phyloP scores from a whole-genome alignment of 2,888 invertebrate species.

The Tenthredo amoena region DNA sequence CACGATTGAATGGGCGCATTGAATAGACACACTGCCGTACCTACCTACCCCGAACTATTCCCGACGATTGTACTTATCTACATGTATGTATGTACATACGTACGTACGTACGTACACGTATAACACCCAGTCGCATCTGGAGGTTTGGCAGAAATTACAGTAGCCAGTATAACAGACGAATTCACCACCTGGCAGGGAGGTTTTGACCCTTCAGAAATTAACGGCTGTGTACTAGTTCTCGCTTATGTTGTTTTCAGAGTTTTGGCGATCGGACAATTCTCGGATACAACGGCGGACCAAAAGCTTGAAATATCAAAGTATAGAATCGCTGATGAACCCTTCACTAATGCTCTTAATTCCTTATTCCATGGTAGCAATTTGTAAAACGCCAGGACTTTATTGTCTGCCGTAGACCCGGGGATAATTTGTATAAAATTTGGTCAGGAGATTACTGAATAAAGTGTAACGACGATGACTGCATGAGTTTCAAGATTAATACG shows the following conservation, averaged over 20 bases:
- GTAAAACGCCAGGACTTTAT: slow-evolving; percentile 64
- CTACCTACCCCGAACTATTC: background rate
- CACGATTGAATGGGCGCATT: slow-evolving; percentile 57
- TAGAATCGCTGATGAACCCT: slow-evolving; percentile 59
- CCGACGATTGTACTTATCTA: background rate
- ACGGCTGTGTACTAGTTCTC: background rate
- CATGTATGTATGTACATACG: background rate
- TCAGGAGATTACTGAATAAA: slow-evolving; percentile 65
- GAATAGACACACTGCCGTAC: slow-evolving; percentile 49
- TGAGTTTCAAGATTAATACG: slow-evolving; percentile 41
- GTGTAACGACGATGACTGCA: slow-evolving; percentile 57
- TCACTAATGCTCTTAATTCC: slow-evolving; percentile 71
- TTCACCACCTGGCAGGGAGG: slow-evolving; percentile 14
- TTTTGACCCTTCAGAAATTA: background rate
- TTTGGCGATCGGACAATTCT: background rate
- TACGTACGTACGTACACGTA: slow-evolving; percentile 30
- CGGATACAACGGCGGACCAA: background rate
- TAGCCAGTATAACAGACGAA: background rate
- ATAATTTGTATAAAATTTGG: slow-evolving; percentile 72
- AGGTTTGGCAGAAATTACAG: slow-evolving; percentile 57
- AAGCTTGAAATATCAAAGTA: background rate
- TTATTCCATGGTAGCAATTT: slow-evolving; percentile 68
- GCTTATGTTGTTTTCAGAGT: background rate
- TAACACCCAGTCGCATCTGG: slow-evolving; percentile 56
- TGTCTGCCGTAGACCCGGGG: slow-evolving; percentile 61